Evolutionary conservation across 2,888 invertebrate genomes (phyloP).

Genomic region (Eupithecia vulgata): DNA sequence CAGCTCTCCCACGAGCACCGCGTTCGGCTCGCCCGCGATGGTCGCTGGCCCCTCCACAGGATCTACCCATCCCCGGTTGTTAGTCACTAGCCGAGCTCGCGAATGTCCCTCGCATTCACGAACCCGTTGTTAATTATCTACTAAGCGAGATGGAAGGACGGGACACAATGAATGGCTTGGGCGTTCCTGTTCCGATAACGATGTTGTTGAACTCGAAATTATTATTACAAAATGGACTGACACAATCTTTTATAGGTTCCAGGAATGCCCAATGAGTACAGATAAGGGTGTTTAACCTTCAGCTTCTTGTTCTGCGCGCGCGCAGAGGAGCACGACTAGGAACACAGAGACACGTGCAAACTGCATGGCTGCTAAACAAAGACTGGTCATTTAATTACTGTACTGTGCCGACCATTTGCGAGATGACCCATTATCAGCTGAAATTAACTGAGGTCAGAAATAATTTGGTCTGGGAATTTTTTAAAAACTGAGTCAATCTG

Average conservation of each 20-base stretch:
- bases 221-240: neutral
- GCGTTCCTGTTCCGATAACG: slow-evolving; percentile 45
- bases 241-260: slow-evolving; percentile 31
- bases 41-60: slow-evolving; percentile 84
- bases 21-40: slow-evolving; percentile 87
- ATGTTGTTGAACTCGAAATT: slow-evolving; percentile 13
- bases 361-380: slow-evolving; percentile 47
- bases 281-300: slow-evolving; percentile 57
- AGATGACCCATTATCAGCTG: slow-evolving; percentile 15
- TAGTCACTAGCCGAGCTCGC: slow-evolving; percentile 53
- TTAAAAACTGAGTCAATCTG: slow-evolving; percentile 1
- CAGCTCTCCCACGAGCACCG: slow-evolving; percentile 87
- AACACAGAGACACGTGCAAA: slow-evolving; percentile 54
- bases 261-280: slow-evolving; percentile 53
- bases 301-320: slow-evolving; percentile 52
- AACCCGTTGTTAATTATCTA: slow-evolving; percentile 62
- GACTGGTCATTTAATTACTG: slow-evolving; percentile 19
- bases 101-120: slow-evolving; percentile 57
- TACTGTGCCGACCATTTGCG: neutral
- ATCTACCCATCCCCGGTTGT: slow-evolving; percentile 77
- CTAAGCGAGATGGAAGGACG: slow-evolving; percentile 53
- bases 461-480: slow-evolving; percentile 4
- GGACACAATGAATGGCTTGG: slow-evolving; percentile 53
- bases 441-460: slow-evolving; percentile 9
- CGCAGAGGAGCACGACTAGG: slow-evolving; percentile 56